phyloP scores from a whole-genome alignment of 2,797 vertebrate species.

The Leucoraja ocellata region DNA sequence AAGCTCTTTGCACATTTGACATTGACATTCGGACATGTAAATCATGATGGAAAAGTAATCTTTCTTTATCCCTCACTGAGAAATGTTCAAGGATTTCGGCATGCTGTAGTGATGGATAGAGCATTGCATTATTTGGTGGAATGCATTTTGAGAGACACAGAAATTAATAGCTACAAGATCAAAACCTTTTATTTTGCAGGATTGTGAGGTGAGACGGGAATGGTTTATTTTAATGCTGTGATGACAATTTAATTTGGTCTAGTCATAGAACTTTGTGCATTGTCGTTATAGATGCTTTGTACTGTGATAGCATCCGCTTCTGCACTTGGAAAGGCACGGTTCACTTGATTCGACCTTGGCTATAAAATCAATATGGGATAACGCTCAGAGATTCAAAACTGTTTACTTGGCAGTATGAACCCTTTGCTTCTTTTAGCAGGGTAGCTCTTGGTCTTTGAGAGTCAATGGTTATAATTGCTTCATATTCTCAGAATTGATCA shows the following conservation, averaged over 20 bases:
- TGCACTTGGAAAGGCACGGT: slow-evolving; percentile 11
- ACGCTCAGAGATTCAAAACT: slow-evolving; percentile 21
- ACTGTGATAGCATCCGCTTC: slow-evolving; percentile 22
- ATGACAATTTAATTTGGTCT: slow-evolving; percentile 5
- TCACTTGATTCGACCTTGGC: slow-evolving; percentile 1
- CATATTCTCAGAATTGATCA: neutral
- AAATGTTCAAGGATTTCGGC: neutral
- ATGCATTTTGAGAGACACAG: neutral
- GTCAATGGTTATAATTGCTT: no score
- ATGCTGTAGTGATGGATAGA: neutral
- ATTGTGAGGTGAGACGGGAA: neutral
- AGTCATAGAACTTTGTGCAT: neutral
- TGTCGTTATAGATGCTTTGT: neutral
- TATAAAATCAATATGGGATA: neutral
- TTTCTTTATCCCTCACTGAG: no score
- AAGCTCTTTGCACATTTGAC: neutral
- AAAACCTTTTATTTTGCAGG: neutral
- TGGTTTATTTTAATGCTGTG: slow-evolving; percentile 7
- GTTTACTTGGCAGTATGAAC: neutral
- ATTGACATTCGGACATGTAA: neutral
- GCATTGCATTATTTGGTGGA: neutral
- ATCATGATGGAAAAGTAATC: neutral
- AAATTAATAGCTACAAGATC: no score
- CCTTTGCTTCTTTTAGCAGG: no score
- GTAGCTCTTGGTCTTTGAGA: no score